Base-by-base conservation (phyloP, 2,888 invertebrate genomes). In the Lampropteryx suffumata region DNA sequence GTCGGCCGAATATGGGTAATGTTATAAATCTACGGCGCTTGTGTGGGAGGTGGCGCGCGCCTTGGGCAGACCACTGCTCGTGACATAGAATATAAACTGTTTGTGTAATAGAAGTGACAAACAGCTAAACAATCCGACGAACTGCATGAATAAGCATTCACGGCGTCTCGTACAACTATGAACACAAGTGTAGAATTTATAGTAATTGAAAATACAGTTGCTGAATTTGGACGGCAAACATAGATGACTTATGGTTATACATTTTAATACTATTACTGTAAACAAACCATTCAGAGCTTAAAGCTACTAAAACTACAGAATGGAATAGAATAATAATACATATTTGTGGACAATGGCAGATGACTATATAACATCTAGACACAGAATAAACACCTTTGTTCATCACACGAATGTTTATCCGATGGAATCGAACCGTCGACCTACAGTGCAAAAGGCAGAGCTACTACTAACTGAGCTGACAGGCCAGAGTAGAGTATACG, bases 1-100 rank as follows among this genome's bases (percentile, higher is more conserved):
- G 79, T 81, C 76, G 82, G 70, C 81, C 85, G 84, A 86, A 88
- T 88, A 86, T 85, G 87, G 89, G 80, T 86, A 84, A 87, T 85
- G 89, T 86, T 87, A 86, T 90, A 89, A 90, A 90, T 89, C 87
- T 85, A 76, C 64, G 65, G 57, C 50, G 54, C 49, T 55, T 41
- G 78, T 69, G 82, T 81, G 80, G 84, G 82, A 73, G 79, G 72
- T 54, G 67, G 69, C 65, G 71, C 71, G 71, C 72, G 79, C 76
- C 79, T 69, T 67, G 69, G 71, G 73, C 62, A 61, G 67, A 66
- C 68, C 61, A 64, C 63, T 65, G 65, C 55, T 59, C 53, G 61
- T 55, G 44, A 53, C 53, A 53, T 36, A 53, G 53, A 53, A 49
- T 53, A 53, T 41, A 53, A 53, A 53, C 53, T 45, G 52, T 53